Evolutionary conservation across 2,113 vertebrate genomes (phyloP).

Genomic region (Sphyrna mokarran): DNA sequence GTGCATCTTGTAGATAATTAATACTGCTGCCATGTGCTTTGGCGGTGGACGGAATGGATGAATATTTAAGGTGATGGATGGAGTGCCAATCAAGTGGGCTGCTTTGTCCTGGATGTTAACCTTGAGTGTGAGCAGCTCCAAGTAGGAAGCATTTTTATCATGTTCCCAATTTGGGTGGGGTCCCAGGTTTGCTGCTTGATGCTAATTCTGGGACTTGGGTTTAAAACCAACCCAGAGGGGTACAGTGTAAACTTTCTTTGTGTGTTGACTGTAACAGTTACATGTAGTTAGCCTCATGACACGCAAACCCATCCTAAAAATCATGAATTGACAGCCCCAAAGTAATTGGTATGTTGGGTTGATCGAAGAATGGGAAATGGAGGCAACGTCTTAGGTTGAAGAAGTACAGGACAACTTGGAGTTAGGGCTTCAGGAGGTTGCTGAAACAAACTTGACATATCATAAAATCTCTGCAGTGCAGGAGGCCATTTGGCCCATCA

Average conservation of each 20-base stretch:
- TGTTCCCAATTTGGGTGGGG: neutral
- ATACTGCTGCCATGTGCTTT: too few relatives aligned
- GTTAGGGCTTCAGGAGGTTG: neutral
- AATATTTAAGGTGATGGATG: too few relatives aligned
- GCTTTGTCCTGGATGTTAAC: too few relatives aligned
- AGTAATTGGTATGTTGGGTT: neutral
- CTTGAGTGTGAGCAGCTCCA: too few relatives aligned
- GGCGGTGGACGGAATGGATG: too few relatives aligned
- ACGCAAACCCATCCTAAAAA: neutral
- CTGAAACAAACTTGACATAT: too few relatives aligned
- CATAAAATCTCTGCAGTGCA: too few relatives aligned
- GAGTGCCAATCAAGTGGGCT: too few relatives aligned
- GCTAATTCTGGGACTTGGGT: neutral
- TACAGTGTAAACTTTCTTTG: neutral
- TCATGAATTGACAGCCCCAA: neutral
- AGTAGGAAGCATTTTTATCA: too few relatives aligned
- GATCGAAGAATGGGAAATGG: neutral
- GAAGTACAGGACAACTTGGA: neutral
- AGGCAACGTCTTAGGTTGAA: neutral
- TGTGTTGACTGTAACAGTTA: neutral
- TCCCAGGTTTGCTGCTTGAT: neutral
- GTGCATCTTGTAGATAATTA: too few relatives aligned
- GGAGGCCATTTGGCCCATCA: too few relatives aligned
- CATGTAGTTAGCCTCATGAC: neutral
- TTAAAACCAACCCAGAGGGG: neutral